These are phyloP conservation scores for Rallus crepitans DNA, from an alignment of 2,797 vertebrate genomes.

Conservation along the genomic window DNA sequence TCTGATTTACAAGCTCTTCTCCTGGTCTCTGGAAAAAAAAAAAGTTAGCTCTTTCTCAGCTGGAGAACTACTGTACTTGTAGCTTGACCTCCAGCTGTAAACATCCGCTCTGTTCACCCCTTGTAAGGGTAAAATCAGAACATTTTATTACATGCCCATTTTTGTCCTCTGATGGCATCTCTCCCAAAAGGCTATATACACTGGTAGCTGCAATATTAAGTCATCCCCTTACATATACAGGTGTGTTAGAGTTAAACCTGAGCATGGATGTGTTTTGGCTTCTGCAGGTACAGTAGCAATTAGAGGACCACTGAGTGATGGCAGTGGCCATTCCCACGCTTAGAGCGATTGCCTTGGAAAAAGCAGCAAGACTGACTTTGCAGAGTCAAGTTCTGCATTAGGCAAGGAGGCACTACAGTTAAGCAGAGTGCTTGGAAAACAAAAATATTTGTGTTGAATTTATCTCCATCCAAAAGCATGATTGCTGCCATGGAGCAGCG, in stretches of 20 bases:
- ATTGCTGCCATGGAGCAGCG: neutral
- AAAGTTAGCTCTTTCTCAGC: constrained; percentile 14
- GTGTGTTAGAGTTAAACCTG: neutral
- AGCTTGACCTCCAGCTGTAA: constrained; percentile 41
- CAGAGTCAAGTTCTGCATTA: neutral
- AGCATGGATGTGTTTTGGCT: neutral
- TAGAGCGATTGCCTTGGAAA: neutral
- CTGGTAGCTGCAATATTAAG: neutral
- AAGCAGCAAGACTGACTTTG: neutral
- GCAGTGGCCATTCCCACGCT: neutral
- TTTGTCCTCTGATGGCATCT: neutral
- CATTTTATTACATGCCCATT: neutral
- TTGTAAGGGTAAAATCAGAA: constrained; percentile 12
- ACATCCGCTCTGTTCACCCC: constrained; percentile 7
- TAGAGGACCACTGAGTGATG: neutral
- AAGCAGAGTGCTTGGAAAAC: neutral
- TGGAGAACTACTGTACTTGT: neutral
- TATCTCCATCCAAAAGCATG: neutral
- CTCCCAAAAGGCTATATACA: neutral
- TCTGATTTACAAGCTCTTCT: neutral
- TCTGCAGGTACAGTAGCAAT: neutral
- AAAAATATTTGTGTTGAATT: neutral
- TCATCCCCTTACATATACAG: neutral
- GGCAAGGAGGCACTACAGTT: neutral
- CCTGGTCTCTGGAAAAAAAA: neutral